Evolutionary conservation across 2,888 invertebrate genomes (phyloP).

Genomic region (Drosophila histrio): DNA sequence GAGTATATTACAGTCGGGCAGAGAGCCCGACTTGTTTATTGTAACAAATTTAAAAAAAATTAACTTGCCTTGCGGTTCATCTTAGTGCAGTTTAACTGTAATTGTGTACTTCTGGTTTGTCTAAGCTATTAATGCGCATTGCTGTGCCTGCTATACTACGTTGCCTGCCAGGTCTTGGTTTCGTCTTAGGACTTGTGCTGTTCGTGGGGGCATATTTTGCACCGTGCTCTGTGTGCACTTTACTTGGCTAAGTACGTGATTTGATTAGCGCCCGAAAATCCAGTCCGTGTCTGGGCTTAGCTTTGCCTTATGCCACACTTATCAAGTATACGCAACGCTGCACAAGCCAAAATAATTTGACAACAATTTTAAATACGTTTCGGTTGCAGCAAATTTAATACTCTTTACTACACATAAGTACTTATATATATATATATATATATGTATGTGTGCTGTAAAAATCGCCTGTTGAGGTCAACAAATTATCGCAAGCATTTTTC

Average conservation of each 20-base stretch:
- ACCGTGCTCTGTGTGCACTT: conserved; percentile 53
- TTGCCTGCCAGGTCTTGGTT: conserved; percentile 25
- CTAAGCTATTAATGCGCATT: conserved; percentile 74
- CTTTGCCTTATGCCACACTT: conserved; percentile 44
- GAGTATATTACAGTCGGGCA: too few relatives aligned
- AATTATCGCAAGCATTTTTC: conserved; percentile 73
- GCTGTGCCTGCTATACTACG: conserved; percentile 33
- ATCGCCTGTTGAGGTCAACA: conserved; percentile 75
- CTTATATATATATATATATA: not conserved
- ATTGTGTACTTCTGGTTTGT: conserved; percentile 26
- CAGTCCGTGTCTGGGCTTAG: conserved; percentile 50
- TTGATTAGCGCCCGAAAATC: conserved; percentile 75
- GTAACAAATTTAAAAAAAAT: too few relatives aligned
- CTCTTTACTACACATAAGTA: not conserved
- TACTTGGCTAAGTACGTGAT: conserved; percentile 79
- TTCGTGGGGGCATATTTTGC: conserved; percentile 35
- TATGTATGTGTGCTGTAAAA: conserved; percentile 3
- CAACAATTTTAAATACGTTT: conserved; percentile 43
- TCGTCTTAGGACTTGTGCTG: conserved; percentile 41
- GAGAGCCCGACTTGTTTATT: too few relatives aligned
- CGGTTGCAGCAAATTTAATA: conserved; percentile 14
- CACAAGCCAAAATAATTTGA: conserved; percentile 38
- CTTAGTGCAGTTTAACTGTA: conserved; percentile 35
- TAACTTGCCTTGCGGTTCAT: not conserved
- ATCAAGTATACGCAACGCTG: conserved; percentile 63